Conservation (phyloP, 2,888 invertebrate species). For the Folsomia manolachei region DNA sequence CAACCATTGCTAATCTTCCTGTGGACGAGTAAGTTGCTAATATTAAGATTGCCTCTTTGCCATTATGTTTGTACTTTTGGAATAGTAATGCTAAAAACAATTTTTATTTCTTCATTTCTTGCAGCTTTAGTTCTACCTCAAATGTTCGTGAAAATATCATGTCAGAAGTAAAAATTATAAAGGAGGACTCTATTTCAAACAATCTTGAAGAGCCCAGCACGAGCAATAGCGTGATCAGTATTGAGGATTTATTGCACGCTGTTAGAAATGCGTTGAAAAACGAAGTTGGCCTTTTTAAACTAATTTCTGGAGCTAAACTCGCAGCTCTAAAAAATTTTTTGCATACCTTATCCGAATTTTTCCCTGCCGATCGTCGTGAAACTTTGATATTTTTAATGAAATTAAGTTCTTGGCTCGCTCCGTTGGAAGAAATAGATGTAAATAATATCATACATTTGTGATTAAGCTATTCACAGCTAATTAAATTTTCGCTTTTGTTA, state of each 20-base stretch:
- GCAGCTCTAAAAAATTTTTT: conserved; percentile 72
- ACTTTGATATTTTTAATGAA: conserved; percentile 62
- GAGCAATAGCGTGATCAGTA: conserved; percentile 65
- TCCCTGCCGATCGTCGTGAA: conserved; percentile 72
- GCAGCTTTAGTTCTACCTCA: neutral
- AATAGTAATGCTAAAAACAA: neutral
- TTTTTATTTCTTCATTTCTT: conserved; percentile 6
- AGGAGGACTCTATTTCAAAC: conserved; percentile 19
- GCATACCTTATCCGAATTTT: conserved; percentile 68
- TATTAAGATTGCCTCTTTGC: too few species aligned
- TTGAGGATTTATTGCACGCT: conserved; percentile 83
- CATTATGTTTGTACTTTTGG: too few species aligned
- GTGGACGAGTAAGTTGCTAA: conserved; percentile 13
- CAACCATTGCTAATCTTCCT: neutral
- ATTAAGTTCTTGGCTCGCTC: conserved; percentile 60
- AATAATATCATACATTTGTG: conserved; percentile 14
- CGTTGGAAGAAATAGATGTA: conserved; percentile 51
- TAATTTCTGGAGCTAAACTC: conserved; percentile 69
- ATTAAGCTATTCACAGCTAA: neutral
- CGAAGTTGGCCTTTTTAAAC: conserved; percentile 72
- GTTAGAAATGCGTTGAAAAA: conserved; percentile 77
- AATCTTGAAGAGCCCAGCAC: conserved; percentile 29
- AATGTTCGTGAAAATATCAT: neutral
- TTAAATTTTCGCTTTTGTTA: conserved; percentile 3
- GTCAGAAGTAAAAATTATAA: conserved; percentile 12